Conservation (phyloP, 2,888 invertebrate genomes). For the Andrena camellia region DNA sequence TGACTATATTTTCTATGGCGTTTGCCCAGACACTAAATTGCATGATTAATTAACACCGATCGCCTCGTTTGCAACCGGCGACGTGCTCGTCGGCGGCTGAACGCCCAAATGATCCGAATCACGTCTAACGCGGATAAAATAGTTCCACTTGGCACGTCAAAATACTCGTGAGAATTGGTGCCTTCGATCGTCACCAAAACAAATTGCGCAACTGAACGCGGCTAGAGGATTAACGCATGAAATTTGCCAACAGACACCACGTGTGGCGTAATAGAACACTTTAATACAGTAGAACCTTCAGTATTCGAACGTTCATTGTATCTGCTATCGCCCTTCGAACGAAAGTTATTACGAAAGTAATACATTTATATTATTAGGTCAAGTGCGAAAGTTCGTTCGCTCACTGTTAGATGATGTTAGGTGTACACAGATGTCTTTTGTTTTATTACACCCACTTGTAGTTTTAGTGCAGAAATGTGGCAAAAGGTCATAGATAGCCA, state of each 20-base stretch:
- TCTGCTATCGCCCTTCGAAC: too few species aligned
- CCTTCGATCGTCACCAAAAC: constrained; percentile 31
- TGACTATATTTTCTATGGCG: neutral
- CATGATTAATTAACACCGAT: neutral
- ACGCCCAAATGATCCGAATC: neutral
- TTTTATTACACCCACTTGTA: too few species aligned
- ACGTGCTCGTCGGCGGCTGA: neutral
- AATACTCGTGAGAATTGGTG: neutral
- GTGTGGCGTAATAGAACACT: neutral
- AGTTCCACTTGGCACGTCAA: constrained; percentile 36
- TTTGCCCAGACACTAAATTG: neutral
- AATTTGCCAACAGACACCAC: constrained; percentile 26
- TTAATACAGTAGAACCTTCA: neutral
- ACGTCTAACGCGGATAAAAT: neutral
- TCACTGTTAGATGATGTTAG: too few species aligned
- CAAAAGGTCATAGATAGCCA: too few species aligned
- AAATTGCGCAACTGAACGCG: constrained; percentile 36
- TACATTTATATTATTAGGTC: too few species aligned
- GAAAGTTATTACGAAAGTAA: too few species aligned
- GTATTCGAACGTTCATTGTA: too few species aligned
- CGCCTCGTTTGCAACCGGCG: neutral
- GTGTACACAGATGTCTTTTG: too few species aligned
- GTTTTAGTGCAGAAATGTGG: too few species aligned
- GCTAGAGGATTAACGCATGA: constrained; percentile 8
- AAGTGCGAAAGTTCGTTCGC: too few species aligned